These are phyloP conservation scores for Cydia amplana DNA, from an alignment of 1,140 invertebrate species.

Conservation along the genomic window DNA sequence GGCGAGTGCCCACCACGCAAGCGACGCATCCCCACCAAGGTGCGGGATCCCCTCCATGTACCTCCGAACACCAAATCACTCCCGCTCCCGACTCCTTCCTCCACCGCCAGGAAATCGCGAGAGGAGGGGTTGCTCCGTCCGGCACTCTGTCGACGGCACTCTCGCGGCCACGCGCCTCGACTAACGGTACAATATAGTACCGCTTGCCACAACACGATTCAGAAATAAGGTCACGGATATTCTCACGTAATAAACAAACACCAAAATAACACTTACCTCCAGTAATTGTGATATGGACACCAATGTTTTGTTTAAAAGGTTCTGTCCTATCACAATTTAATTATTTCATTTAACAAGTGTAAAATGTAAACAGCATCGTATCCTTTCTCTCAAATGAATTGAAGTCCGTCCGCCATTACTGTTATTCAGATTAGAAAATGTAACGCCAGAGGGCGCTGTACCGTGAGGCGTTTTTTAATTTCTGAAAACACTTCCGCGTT, in stretches of 20 bases:
- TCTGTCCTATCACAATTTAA: slow-evolving; percentile 36
- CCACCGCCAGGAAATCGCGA: slow-evolving; percentile 73
- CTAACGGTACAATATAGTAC: slow-evolving; percentile 74
- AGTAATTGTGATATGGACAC: slow-evolving; percentile 29
- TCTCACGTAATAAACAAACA: slow-evolving; percentile 60
- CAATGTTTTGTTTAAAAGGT: slow-evolving; percentile 28
- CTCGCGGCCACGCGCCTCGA: slow-evolving; percentile 70
- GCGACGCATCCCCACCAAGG: slow-evolving; percentile 78
- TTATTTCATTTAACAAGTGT: slow-evolving; percentile 43
- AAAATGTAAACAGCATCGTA: slow-evolving; percentile 60
- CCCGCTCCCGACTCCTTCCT: slow-evolving; percentile 77
- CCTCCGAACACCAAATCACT: slow-evolving; percentile 74
- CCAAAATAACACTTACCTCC: slow-evolving; percentile 51
- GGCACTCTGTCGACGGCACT: slow-evolving; percentile 63
- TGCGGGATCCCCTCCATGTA: slow-evolving; percentile 78
- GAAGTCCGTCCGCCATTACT: slow-evolving; percentile 73
- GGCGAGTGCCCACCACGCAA: slow-evolving; percentile 70
- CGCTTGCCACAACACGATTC: slow-evolving; percentile 51
- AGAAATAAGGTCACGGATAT: slow-evolving; percentile 77
- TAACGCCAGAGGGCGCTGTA: slow-evolving; percentile 63
- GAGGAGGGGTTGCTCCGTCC: slow-evolving; percentile 74
- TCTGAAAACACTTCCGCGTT: neutral
- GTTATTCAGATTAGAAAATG: slow-evolving; percentile 58
- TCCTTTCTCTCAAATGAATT: slow-evolving; percentile 69
- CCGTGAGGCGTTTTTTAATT: neutral